phyloP scores from a whole-genome alignment of 2,797 vertebrate genomes.

The Iguana delicatissima region DNA sequence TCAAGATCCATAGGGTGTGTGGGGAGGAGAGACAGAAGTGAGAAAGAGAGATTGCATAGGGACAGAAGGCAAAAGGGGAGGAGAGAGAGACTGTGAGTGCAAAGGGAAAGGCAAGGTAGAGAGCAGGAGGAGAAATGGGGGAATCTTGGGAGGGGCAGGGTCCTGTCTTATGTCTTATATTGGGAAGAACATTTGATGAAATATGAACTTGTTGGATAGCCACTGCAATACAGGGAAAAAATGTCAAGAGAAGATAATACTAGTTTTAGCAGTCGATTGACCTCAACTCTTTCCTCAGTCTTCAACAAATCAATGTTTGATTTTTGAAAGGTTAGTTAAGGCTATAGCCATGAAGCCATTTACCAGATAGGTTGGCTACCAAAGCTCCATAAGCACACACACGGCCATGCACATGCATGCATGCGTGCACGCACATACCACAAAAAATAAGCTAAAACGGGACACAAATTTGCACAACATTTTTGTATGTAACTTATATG shows the following conservation, averaged over 20 bases:
- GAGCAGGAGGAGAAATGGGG: neutral
- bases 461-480: neutral
- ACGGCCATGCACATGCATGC: too few relatives aligned
- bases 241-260: neutral
- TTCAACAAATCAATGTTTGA: neutral
- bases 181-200: neutral
- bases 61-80: too few relatives aligned
- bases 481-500: neutral
- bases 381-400: neutral
- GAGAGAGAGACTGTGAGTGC: neutral
- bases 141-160: neutral
- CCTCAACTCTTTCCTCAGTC: neutral
- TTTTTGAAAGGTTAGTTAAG: neutral
- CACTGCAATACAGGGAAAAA: neutral
- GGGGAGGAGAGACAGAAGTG: too few relatives aligned
- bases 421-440: too few relatives aligned
- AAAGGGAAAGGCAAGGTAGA: neutral
- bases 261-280: neutral
- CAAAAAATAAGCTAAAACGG: neutral
- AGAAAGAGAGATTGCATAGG: too few relatives aligned
- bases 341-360: neutral
- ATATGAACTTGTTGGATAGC: neutral
- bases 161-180: neutral
- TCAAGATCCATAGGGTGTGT: too few relatives aligned
- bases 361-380: neutral